Evolutionary conservation across 2,797 vertebrate genomes (phyloP).

Genomic region (Gallinago nigripennis): DNA sequence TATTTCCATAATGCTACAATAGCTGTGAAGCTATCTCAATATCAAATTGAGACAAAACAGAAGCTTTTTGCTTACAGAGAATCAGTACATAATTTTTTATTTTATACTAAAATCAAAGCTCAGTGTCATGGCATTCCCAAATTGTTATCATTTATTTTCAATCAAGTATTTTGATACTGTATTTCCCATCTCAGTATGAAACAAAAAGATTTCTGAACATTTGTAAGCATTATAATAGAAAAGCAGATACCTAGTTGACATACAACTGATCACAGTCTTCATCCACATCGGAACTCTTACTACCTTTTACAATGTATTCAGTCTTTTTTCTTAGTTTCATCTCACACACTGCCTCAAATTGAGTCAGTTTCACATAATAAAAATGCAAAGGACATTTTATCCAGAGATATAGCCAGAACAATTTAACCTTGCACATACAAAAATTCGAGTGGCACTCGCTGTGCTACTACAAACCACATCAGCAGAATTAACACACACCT

Average conservation of each 20-base stretch:
- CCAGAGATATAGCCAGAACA: not conserved
- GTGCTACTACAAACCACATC: not conserved
- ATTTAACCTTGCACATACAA: not conserved
- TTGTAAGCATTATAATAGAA: not conserved
- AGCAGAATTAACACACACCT: not conserved
- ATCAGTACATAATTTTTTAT: not conserved
- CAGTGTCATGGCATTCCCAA: not conserved
- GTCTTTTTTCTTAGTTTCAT: not conserved
- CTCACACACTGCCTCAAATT: not conserved
- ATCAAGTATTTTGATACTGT: not conserved
- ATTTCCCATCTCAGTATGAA: not conserved
- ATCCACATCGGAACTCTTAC: not conserved
- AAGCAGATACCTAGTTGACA: not conserved
- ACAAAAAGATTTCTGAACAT: not conserved
- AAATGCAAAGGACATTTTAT: not conserved
- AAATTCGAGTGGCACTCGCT: not conserved
- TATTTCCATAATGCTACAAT: not conserved
- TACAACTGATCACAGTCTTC: not conserved
- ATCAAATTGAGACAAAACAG: not conserved
- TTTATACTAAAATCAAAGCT: not conserved
- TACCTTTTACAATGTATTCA: not conserved
- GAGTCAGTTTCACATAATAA: not conserved
- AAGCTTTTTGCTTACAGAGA: not conserved
- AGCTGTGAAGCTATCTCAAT: not conserved
- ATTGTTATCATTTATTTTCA: not conserved